phyloP scores from a whole-genome alignment of 1,140 invertebrate species.

The Lordiphosa stackelbergi region DNA sequence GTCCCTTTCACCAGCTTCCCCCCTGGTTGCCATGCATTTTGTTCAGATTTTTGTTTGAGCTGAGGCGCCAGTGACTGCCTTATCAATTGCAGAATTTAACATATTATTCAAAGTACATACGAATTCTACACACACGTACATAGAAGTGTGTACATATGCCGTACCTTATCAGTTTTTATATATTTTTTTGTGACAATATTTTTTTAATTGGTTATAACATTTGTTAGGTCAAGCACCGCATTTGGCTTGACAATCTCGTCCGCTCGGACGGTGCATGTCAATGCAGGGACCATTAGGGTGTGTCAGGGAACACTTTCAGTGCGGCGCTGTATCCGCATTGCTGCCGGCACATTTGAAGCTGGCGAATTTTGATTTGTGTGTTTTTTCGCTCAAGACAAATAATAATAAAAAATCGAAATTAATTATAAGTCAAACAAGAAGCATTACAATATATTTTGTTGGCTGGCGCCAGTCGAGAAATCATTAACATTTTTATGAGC shows the following conservation, averaged over 20 bases:
- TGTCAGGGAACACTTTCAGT: constrained; percentile 24
- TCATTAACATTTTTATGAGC: constrained; percentile 75
- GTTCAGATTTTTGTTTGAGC: constrained; percentile 9
- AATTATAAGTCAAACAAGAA: constrained; percentile 75
- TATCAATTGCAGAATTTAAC: constrained; percentile 70
- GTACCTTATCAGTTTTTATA: constrained; percentile 17
- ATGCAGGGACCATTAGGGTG: constrained; percentile 38
- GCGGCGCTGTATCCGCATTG: constrained; percentile 57
- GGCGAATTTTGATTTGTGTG: constrained; percentile 38
- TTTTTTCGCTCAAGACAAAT: constrained; percentile 46
- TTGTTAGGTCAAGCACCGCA: constrained; percentile 68
- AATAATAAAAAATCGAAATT: constrained; percentile 71
- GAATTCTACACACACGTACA: constrained; percentile 6
- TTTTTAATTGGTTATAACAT: constrained; percentile 48
- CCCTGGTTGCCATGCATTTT: constrained; percentile 29
- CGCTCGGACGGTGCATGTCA: constrained; percentile 24
- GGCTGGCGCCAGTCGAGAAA: constrained; percentile 69
- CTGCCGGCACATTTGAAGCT: constrained; percentile 63
- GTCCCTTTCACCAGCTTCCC: constrained; percentile 1
- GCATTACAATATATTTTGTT: constrained; percentile 63
- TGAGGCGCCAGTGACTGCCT: constrained; percentile 28
- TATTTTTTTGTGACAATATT: constrained; percentile 32
- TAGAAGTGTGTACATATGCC: constrained; percentile 15
- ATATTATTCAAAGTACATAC: constrained; percentile 34
- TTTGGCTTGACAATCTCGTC: constrained; percentile 44